Base-by-base conservation (phyloP, 2,797 vertebrate species). In the Semotilus atromaculatus region DNA sequence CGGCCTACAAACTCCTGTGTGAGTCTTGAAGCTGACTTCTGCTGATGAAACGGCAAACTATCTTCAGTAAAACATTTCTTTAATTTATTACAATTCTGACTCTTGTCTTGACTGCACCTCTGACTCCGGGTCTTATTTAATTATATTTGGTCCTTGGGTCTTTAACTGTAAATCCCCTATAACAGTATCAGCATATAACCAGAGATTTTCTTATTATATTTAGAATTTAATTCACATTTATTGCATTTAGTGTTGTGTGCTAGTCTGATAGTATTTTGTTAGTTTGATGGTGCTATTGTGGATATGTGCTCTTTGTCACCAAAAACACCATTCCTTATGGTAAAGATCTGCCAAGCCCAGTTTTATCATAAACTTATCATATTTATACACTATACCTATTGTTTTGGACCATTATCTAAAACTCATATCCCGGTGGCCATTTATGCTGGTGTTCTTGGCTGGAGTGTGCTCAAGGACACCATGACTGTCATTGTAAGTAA, bases 401-500 rank as follows among this genome's bases (percentile, higher is more conserved):
- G 21, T 75, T 58, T 21, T 38, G 13, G 21, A 16, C 31, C 13
- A 76, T 34, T 76, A 38, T 55, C 72, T 58, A n/a, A 58, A 76
- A 58, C 74, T 31, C 19, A 53, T 51, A 74, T 11, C 3, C 10
- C 5, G 19, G 48, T 60, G 55, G 31, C 11, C 45, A 60, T 80
- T 73, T 72, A 77, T 67, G 21, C 43, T 38, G 29, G 13, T 80
- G 29, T 67, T 81, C 26, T 58, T 34, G n/a, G 80, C 34, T 58
- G 51, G 31, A 58, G 5, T 23, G 40, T 64, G 60, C 74, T 78
- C 64, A 86, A 82, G 81, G 70, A 45, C 80, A 71, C 67, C 53
- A 18, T 66, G 73, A 80, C 80, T 83, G 83, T 74, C 68, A 84
- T 70, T 82, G 81, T 40, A 77, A 75, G 75, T 75, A 55, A 81